A percentile compares a stretch with the other conserved stretches of the same genome.
These are phyloP conservation scores for Strix uralensis DNA, from an alignment of 2,113 vertebrate species.

Conservation along the genomic window DNA sequence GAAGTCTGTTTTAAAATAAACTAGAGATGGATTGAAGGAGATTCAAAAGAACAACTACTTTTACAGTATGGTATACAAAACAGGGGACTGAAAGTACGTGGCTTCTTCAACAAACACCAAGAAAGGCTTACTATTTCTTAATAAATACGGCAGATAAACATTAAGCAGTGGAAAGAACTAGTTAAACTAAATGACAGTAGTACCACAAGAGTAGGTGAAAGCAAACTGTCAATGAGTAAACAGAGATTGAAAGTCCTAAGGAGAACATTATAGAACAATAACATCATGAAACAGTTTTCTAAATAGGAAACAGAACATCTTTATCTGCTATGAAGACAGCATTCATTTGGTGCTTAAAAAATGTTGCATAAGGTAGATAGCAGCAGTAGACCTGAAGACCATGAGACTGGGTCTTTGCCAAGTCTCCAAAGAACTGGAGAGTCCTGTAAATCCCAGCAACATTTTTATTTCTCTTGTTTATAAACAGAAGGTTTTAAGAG, in stretches of 20 bases:
- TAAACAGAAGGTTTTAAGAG: not conserved
- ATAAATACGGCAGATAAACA: not conserved
- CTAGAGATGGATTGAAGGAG: not conserved
- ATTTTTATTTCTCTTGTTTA: not conserved
- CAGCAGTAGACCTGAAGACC: not conserved
- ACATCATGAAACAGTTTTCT: not conserved
- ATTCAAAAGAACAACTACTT: not conserved
- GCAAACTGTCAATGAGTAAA: not conserved
- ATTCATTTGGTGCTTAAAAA: not conserved
- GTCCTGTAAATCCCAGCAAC: not conserved
- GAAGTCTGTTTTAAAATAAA: not conserved
- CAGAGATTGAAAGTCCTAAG: not conserved
- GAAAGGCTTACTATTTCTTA: not conserved
- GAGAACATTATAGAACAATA: not conserved
- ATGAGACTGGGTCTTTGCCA: not conserved
- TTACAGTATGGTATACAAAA: not conserved
- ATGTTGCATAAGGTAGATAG: not conserved
- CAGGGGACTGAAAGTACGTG: not conserved
- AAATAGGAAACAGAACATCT: not conserved
- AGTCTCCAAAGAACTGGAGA: not conserved
- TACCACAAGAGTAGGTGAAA: not conserved
- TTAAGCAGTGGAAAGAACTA: not conserved
- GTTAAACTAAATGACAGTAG: not conserved
- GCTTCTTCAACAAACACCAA: not conserved
- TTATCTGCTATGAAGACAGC: not conserved